These are phyloP conservation scores for Petromus typicus DNA, from an alignment of 2,113 vertebrate species.

Conservation along the genomic window DNA sequence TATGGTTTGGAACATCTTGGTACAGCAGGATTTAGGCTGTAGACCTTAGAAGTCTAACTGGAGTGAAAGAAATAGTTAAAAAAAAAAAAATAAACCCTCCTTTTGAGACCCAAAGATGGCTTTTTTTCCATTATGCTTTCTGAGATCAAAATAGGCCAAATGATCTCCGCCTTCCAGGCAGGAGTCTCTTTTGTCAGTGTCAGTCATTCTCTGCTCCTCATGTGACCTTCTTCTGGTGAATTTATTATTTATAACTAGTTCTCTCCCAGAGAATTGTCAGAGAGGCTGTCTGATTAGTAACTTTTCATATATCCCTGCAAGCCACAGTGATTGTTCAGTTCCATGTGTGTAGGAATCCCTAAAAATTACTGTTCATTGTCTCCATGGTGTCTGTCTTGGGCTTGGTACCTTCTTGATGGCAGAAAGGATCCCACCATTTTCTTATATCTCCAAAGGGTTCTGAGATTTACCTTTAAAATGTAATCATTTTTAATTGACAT, in stretches of 20 bases:
- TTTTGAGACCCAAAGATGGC: background rate
- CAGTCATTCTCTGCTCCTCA: background rate
- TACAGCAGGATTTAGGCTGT: conserved; percentile 48
- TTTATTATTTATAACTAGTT: background rate
- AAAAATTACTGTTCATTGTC: background rate
- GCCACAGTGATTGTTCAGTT: background rate
- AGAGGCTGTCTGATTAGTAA: background rate
- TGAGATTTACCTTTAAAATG: background rate
- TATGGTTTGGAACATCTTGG: conserved; percentile 55
- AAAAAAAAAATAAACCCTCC: background rate
- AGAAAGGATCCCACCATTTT: background rate
- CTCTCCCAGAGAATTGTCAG: background rate
- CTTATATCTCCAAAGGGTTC: background rate
- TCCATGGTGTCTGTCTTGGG: background rate
- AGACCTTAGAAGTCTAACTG: background rate
- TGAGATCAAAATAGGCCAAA: conserved; percentile 20
- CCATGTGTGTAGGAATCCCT: background rate
- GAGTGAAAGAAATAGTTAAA: conserved; percentile 23
- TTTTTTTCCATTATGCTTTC: conserved; percentile 47
- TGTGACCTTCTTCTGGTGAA: background rate
- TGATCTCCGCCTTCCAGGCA: background rate
- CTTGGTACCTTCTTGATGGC: background rate
- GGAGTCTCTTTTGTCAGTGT: background rate
- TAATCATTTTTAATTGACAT: background rate
- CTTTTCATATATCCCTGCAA: conserved; percentile 1